phyloP scores from a whole-genome alignment of 2,888 invertebrate genomes.

The Xestia xanthographa region DNA sequence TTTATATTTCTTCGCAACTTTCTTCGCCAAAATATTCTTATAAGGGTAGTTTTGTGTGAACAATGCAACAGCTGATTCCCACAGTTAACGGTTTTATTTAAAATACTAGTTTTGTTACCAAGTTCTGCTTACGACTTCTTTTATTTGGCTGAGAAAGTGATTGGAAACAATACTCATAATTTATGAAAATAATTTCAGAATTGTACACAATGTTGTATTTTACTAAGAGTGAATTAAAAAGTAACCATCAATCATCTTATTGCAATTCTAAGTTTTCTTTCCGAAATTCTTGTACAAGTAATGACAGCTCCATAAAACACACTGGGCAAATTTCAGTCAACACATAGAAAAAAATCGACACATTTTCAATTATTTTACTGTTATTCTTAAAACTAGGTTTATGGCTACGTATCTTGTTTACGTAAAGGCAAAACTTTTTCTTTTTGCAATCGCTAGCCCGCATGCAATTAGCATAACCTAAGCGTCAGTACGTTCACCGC shows the following conservation, averaged over 20 bases:
- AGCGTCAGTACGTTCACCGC: constrained; percentile 75
- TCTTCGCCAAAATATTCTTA: constrained; percentile 74
- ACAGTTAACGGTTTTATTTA: constrained; percentile 83
- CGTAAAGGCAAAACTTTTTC: constrained; percentile 67
- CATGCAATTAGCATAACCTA: constrained; percentile 74
- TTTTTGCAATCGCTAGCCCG: constrained; percentile 75
- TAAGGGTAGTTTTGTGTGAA: constrained; percentile 73
- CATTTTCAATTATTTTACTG: neutral
- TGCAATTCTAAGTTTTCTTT: neutral
- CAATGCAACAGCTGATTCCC: constrained; percentile 86
- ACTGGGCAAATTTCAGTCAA: neutral
- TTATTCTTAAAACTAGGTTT: constrained; percentile 61
- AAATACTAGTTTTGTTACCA: constrained; percentile 60
- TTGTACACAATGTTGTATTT: too few species aligned
- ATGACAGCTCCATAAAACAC: neutral
- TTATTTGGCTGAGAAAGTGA: constrained; percentile 16
- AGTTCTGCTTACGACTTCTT: constrained; percentile 13
- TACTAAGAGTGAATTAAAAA: too few species aligned
- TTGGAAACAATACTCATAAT: neutral
- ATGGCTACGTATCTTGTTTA: constrained; percentile 50
- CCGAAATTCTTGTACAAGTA: neutral
- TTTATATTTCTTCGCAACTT: constrained; percentile 59
- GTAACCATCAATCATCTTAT: neutral
- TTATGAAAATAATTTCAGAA: neutral
- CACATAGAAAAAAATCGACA: constrained; percentile 1